Conservation (phyloP, 2,797 vertebrate species). For the Characodon lateralis region DNA sequence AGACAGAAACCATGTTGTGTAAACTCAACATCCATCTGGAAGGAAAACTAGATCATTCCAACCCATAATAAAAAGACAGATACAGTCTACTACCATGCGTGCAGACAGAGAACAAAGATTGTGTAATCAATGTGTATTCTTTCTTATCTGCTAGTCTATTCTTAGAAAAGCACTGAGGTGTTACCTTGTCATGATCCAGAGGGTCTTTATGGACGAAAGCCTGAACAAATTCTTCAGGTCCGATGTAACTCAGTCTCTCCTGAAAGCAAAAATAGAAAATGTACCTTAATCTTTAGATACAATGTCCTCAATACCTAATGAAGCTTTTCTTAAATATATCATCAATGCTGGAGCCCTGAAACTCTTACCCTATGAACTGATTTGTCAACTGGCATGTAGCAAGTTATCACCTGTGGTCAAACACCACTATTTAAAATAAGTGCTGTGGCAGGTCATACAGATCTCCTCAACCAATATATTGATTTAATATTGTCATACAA, state of each 20-base stretch:
- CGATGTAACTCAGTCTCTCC: constrained; percentile 95
- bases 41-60: constrained; percentile 26
- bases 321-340: not conserved
- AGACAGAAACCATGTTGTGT: constrained; percentile 34
- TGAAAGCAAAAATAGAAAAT: constrained; percentile 54
- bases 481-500: constrained; percentile 42
- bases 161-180: constrained; percentile 20
- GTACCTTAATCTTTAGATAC: not conserved
- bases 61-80: constrained; percentile 5
- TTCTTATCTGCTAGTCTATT: constrained; percentile 22
- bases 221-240: constrained; percentile 95
- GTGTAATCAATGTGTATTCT: constrained; percentile 15
- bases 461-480: not conserved
- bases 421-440: constrained; percentile 23
- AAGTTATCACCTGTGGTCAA: constrained; percentile 11
- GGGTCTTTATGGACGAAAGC: constrained; percentile 92
- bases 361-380: not conserved
- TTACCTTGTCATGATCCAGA: constrained; percentile 92
- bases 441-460: not conserved
- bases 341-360: fast-evolving
- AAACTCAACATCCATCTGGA: constrained; percentile 44
- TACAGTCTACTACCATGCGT: not conserved
- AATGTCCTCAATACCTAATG: not conserved
- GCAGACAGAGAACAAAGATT: constrained; percentile 1
- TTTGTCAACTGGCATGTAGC: constrained; percentile 1